Conservation (phyloP, 2,113 vertebrate genomes). For the Rhinopomastus cyanomelas region DNA sequence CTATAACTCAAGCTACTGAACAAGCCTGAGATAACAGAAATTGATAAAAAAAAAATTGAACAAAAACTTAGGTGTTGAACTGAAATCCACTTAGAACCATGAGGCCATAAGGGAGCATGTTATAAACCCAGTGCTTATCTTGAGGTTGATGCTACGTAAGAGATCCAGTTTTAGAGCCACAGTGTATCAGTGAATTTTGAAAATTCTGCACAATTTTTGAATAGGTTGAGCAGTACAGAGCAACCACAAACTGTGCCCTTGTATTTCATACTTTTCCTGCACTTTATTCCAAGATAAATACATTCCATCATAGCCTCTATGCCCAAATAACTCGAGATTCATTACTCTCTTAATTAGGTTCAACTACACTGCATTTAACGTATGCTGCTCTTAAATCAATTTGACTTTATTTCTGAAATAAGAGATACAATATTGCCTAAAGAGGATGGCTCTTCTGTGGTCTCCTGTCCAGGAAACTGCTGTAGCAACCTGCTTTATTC, state of each 20-base stretch:
- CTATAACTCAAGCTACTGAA: not conserved
- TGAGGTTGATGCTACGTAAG: not conserved
- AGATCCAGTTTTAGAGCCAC: not conserved
- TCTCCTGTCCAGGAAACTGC: not conserved
- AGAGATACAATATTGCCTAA: not conserved
- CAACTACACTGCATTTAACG: not conserved
- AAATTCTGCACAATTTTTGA: not conserved
- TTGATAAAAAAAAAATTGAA: not conserved
- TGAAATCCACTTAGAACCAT: not conserved
- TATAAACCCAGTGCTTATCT: not conserved
- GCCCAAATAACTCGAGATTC: not conserved
- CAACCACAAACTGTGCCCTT: not conserved
- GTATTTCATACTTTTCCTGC: not conserved
- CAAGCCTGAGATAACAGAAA: not conserved
- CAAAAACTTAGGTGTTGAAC: not conserved
- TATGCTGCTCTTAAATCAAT: not conserved
- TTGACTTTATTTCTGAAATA: not conserved
- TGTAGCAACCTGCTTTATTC: not conserved
- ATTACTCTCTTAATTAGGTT: not conserved
- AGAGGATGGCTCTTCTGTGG: not conserved
- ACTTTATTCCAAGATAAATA: not conserved
- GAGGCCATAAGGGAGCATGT: not conserved
- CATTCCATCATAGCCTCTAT: not conserved
- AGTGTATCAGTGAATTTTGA: not conserved
- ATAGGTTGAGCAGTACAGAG: not conserved